phyloP scores from a whole-genome alignment of 2,113 vertebrate species.

The Tragelaphus scriptus region DNA sequence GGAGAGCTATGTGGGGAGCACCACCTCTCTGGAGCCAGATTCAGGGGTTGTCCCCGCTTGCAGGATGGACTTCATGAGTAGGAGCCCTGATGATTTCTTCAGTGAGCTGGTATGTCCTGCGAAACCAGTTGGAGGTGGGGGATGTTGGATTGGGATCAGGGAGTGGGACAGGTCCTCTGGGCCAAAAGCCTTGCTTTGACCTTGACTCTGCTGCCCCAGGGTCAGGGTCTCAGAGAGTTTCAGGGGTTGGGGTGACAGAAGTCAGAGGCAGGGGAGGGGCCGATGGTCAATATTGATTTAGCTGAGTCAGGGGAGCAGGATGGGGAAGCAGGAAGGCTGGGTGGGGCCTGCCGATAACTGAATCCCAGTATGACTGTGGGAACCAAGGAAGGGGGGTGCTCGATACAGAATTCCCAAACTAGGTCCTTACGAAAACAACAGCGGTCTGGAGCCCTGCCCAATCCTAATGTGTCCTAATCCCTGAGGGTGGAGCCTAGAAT shows the following conservation, averaged over 20 bases:
- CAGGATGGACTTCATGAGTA: neutral
- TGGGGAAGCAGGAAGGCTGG: neutral
- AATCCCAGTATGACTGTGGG: neutral
- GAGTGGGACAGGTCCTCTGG: conserved; percentile 48
- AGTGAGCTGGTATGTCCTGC: neutral
- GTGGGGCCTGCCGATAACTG: neutral
- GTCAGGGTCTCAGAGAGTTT: conserved; percentile 46
- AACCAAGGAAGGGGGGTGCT: neutral
- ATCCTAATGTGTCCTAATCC: neutral
- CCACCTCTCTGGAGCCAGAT: neutral
- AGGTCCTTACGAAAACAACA: neutral
- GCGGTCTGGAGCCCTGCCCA: neutral
- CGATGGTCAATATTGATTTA: conserved; percentile 24
- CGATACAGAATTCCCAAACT: neutral
- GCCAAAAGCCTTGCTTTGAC: conserved; percentile 69
- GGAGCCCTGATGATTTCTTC: neutral
- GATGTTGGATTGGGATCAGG: neutral
- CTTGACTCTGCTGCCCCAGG: conserved; percentile 76
- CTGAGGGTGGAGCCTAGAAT: neutral
- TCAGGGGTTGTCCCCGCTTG: neutral
- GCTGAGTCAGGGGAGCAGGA: neutral
- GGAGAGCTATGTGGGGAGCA: neutral
- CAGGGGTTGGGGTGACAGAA: neutral
- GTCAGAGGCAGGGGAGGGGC: neutral
- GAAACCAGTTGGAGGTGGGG: neutral